Base-by-base conservation (phyloP, 2,113 vertebrate species). In the Monarcha castaneiventris region DNA sequence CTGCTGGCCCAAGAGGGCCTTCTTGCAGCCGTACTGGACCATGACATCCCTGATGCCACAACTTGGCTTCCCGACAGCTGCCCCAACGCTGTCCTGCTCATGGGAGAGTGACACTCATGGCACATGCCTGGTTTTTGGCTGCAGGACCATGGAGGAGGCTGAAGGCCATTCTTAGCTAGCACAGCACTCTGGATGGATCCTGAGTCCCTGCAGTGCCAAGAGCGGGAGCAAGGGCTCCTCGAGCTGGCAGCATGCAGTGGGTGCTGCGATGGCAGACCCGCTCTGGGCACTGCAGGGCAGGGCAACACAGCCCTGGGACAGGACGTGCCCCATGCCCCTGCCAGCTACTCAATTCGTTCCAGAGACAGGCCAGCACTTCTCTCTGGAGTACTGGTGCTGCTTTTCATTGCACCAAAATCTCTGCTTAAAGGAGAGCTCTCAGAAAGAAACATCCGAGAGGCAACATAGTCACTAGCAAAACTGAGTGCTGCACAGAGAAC, bases 81-180 rank as follows among this genome's bases (percentile, higher is more conserved):
- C 7, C 25, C 32, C 5, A 1, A 0, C 0, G 2, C 58, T 15
- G 3, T 33, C 54, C 48, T 8, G 64, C 66, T 44, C 71, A 1
- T 0, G 1, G 43, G 39, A n/a, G 48, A 32, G 80, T 16, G 64
- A 8, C 25, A 1, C 10, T 20, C 0, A 0, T 67, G 33, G 14
- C 23, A 5, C 39, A 1, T 2, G 3, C 58, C 46, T 25, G 43
- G 8, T 5, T 51, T 93, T 56, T 1, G 13, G 48, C 78, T 75
- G 83, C 7, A 4, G 32, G 18, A 48, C 33, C 26, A 18, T 1
- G 5, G 49, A 43, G 43, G 37, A 37, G 80, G 68, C 25, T 22
- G 51, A 5, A 25, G 55, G 73, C 17, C 0, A 0, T 30, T 58
- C 54, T 22, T 5, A 6, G 30, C 52, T 1, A 0, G 62, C 27